Percentiles rank a stretch among this genome's conserved stretches.
Evolutionary conservation across 1,140 invertebrate genomes (phyloP).

Genomic region (Episyrphus balteatus): DNA sequence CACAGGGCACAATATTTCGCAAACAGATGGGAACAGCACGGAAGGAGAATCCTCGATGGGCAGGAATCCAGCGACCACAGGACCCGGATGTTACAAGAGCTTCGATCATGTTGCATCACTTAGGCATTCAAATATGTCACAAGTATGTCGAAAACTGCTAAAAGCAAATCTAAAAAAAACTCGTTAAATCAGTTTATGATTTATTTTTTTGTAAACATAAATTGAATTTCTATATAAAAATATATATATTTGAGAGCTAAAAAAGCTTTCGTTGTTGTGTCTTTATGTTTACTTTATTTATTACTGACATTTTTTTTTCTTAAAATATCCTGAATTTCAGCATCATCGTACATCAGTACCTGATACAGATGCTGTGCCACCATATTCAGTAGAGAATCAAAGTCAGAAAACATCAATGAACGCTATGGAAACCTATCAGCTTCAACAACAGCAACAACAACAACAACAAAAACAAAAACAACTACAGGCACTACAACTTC

Average conservation of each 20-base stretch:
- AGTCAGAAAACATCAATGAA: slow-evolving; percentile 33
- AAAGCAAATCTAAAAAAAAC: too few relatives aligned
- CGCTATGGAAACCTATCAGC: slow-evolving; percentile 33
- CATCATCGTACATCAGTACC: slow-evolving; percentile 29
- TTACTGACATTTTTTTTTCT: slow-evolving; percentile 1
- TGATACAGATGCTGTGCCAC: slow-evolving; percentile 32
- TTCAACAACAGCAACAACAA: slow-evolving; percentile 25
- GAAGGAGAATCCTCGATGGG: slow-evolving; percentile 63
- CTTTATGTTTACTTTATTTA: too few relatives aligned
- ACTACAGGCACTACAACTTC: slow-evolving; percentile 4
- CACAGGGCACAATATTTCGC: slow-evolving; percentile 82
- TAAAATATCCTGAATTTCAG: not conserved
- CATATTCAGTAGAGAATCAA: slow-evolving; percentile 34
- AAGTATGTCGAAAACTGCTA: slow-evolving; percentile 34
- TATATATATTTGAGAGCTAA: not conserved
- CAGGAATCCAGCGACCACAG: slow-evolving; percentile 57
- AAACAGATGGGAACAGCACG: slow-evolving; percentile 74
- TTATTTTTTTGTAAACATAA: too few relatives aligned
- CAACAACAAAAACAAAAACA: slow-evolving; percentile 13
- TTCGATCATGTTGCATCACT: slow-evolving; percentile 61
- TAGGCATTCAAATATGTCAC: slow-evolving; percentile 50
- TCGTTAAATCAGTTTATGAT: too few relatives aligned
- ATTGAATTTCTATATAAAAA: not conserved
- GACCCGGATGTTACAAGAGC: slow-evolving; percentile 72
- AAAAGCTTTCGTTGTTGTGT: not conserved